Conservation (phyloP, 2,888 invertebrate genomes). For the Macrosoma leucophasiata region DNA sequence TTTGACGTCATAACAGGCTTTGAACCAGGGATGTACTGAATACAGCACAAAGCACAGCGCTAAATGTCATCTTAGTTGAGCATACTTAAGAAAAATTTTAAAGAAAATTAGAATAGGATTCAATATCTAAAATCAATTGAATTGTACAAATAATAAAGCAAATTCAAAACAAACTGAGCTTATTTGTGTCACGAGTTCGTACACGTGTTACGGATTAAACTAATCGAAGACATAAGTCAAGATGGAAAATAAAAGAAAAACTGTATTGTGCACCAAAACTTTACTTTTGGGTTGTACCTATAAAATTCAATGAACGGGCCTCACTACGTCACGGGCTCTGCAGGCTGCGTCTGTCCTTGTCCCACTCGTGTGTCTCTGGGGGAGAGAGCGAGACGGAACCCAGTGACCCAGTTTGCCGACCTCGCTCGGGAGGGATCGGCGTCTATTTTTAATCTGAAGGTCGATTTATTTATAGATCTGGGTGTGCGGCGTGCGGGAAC, state of each 20-base stretch:
- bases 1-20: constrained; percentile 58
- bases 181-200: too few species aligned
- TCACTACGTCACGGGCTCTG: constrained; percentile 60
- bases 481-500: constrained; percentile 38
- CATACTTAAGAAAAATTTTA: too few species aligned
- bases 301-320: constrained; percentile 69
- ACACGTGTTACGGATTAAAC: too few species aligned
- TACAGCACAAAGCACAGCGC: too few species aligned
- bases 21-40: constrained; percentile 28
- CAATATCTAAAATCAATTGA: too few species aligned
- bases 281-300: constrained; percentile 41
- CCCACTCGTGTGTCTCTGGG: constrained; percentile 20
- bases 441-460: constrained; percentile 75
- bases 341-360: constrained; percentile 46
- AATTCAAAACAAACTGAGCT: too few species aligned
- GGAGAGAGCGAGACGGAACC: constrained; percentile 40
- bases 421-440: constrained; percentile 65
- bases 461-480: constrained; percentile 69
- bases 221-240: too few species aligned
- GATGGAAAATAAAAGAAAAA: constrained; percentile 20
- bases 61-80: too few species aligned
- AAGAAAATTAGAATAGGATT: too few species aligned
- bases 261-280: constrained; percentile 44
- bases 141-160: too few species aligned
- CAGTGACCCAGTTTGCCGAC: constrained; percentile 70